Base-by-base conservation (phyloP, 2,888 invertebrate species). In the Stenolophus ochropezus region DNA sequence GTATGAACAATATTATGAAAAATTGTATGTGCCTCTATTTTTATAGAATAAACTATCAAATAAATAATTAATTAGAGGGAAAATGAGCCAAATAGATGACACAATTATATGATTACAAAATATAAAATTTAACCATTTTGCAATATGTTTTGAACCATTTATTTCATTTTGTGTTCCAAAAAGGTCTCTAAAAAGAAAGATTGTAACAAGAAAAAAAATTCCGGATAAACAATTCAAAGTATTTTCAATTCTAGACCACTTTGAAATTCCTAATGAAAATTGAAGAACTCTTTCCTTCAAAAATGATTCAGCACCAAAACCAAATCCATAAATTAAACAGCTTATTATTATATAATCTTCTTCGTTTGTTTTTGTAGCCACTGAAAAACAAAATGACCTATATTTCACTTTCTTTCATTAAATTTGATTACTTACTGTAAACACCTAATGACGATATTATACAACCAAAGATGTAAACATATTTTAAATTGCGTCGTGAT, bases 171-270 rank as follows among this genome's bases (percentile, higher is more conserved):
- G 74, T 49, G 5, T 82, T 23, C 53, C 82, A 53, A 58, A 49
- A 49, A 73, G 2, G 4, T 73, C 14, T 23, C 20, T 47, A 8
- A 73, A 11, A 20, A 20, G 0, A n/a, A 73, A 42, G 21, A 82
- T 51, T n/a, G 83, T 81, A 76, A 81, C 16, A 69, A 83, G 78
- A 47, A 84, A 81, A 73, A 84, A 74, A 56, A 85, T 20, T 58
- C 84, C 85, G 4, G 85, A 82, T 49, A 85, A 47, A 16, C 80
- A 83, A 47, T 85, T 84, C 5, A 85, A 81, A n/a, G 83, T 84
- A 25, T 84, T 84, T 71, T 83, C 78, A 33, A 84, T 81, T 42
- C 83, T 83, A 1, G 83, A 81, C 84, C 84, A 85, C 69, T 84
- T 84, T 80, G 83, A 79, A 3, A 83, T 61, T 20, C 85, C 85